Evolutionary conservation across 2,113 vertebrate species (phyloP).

Genomic region (Columba livia): DNA sequence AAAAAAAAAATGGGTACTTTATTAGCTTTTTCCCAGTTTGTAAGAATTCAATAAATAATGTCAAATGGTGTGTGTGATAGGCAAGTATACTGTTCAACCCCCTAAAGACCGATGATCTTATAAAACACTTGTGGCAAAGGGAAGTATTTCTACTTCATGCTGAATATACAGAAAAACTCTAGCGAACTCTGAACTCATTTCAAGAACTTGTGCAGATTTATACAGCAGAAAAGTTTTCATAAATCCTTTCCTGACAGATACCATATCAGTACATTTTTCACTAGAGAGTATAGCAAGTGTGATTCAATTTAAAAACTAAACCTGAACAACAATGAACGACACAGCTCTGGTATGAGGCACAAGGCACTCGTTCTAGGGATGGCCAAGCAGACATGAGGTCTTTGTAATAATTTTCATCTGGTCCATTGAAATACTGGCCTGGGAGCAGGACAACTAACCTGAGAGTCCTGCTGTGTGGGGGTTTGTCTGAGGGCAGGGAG

Average conservation of each 20-base stretch:
- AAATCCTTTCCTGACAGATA: background rate
- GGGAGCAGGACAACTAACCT: background rate
- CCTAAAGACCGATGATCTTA: background rate
- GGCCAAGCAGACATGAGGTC: background rate
- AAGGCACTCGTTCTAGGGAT: background rate
- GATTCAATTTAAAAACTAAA: background rate
- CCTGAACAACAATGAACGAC: background rate
- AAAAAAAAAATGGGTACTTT: background rate
- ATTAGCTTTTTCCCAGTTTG: background rate
- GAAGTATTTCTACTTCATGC: background rate
- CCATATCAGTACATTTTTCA: background rate
- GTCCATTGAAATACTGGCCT: background rate
- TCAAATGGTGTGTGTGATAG: background rate
- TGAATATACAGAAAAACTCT: background rate
- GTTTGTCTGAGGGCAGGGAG: background rate
- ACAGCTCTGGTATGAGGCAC: background rate
- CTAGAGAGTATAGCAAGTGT: accelerated
- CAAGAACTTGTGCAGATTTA: background rate
- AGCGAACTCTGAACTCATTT: background rate
- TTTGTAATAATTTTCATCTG: background rate
- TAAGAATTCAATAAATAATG: background rate
- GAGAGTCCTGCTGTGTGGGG: background rate
- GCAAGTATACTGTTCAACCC: background rate
- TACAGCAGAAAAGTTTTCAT: background rate
- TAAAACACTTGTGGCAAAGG: background rate